These are phyloP conservation scores for Hyperoplus immaculatus DNA, from an alignment of 2,797 vertebrate species.

Conservation along the genomic window DNA sequence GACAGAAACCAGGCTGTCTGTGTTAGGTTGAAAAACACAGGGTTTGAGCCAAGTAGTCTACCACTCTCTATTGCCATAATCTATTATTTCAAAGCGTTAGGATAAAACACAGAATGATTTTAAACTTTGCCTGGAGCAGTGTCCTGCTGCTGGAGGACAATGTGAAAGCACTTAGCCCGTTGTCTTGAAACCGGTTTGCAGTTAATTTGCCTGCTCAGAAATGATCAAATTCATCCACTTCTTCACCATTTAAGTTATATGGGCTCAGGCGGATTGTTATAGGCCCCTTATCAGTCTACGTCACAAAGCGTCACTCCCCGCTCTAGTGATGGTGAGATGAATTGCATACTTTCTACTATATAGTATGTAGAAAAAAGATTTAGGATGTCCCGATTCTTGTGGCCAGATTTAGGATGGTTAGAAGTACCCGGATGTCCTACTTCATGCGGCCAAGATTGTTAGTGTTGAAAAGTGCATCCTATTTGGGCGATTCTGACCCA, in stretches of 20 bases:
- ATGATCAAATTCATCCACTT: constrained; percentile 50
- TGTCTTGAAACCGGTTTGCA: constrained; percentile 55
- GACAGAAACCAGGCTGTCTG: constrained; percentile 32
- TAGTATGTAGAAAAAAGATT: no score
- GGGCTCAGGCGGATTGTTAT: constrained; percentile 17
- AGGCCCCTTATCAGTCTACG: no score
- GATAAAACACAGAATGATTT: constrained; percentile 62
- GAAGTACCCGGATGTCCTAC: no score
- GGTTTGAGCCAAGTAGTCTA: constrained; percentile 17
- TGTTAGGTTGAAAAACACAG: constrained; percentile 25
- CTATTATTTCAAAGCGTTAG: constrained; percentile 64
- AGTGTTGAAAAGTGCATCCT: no score
- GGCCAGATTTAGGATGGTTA: no score
- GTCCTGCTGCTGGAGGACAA: constrained; percentile 59
- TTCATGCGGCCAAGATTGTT: no score
- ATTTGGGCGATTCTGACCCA: no score
- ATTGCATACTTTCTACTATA: no score
- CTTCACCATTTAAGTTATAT: constrained; percentile 34
- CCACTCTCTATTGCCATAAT: constrained; percentile 37
- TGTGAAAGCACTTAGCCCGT: constrained; percentile 65
- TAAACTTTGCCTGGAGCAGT: constrained; percentile 52
- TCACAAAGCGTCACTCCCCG: no score
- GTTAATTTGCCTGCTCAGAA: constrained; percentile 32
- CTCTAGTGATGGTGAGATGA: no score
- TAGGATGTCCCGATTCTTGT: no score